Evolutionary conservation across 1,140 invertebrate species (phyloP), one percentile per base, ranked within the genome.

Genomic region (Battus philenor): DNA sequence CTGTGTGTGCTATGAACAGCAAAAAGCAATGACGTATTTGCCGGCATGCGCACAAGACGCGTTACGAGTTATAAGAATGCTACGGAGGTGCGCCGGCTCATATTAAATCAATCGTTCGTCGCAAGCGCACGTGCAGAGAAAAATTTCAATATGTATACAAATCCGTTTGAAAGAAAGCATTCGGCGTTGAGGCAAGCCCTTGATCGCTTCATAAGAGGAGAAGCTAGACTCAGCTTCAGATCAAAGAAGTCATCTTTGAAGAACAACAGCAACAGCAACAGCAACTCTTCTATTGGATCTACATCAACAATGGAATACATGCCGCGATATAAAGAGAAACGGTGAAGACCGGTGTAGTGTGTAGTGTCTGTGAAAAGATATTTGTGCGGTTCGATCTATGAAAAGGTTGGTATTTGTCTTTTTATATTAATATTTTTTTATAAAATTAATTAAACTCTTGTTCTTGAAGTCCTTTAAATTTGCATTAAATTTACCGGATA

Each of bases 81-180:
- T 57, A 50, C 36, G 49, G 57, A 32, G 38, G 51, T 29, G 39
- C 16, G 43, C 45, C 49, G 20, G 20, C 47, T 58, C 70, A 83
- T 13, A 69, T 38, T 44, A 49, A 33, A 54, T 41, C 48, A 8
- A 41, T 22, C 54, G 11, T 27, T 77, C 44, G 13, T n/a, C 44
- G 48, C 31, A 60, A 55, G 47, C 51, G 54, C 27, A 72, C 74
- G 67, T 55, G 44, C 46, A 30, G 12, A 50, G 27, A 26, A 30
- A 31, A 50, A 13, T 48, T 47, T n/a, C 20, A 77, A 54, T 50
- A 84, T 85, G 80, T 85, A 65, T 44, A 81, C 80, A 49, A 85
- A 85, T 52, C 80, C 80, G 7, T 85, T 85, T 34, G 80, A 85
- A 41, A 67, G 81, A 29, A 85, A 85, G 44, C 81, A 85, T 41